Conservation (phyloP, 2,113 vertebrate species). For the Spilogale gracilis region DNA sequence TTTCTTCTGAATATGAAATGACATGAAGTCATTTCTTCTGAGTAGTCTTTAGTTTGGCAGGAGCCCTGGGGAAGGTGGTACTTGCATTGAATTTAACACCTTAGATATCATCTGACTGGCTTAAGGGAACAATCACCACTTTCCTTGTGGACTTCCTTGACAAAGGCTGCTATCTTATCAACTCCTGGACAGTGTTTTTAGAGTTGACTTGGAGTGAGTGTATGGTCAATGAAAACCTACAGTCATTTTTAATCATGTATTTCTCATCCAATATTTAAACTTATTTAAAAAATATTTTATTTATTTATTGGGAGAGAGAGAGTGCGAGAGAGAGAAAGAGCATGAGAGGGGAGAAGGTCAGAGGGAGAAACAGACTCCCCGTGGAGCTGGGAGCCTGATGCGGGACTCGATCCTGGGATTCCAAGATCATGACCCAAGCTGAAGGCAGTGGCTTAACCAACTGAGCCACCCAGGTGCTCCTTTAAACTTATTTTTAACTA, state of each 20-base stretch:
- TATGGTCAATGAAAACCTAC: background rate
- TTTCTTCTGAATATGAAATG: background rate
- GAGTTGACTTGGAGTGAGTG: background rate
- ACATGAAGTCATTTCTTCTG: slow-evolving; percentile 20
- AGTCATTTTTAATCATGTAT: background rate
- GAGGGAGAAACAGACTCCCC: too few relatives aligned
- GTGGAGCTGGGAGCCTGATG: too few relatives aligned
- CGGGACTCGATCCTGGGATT: too few relatives aligned
- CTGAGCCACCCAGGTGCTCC: too few relatives aligned
- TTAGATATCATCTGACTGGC: background rate
- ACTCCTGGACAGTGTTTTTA: background rate
- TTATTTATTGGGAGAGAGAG: too few relatives aligned
- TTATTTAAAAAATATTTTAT: background rate
- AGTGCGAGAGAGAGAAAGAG: too few relatives aligned
- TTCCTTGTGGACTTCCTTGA: background rate
- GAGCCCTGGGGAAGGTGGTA: background rate
- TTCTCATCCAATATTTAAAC: background rate
- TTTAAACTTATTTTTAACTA: background rate
- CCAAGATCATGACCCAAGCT: too few relatives aligned
- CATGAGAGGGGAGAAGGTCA: too few relatives aligned
- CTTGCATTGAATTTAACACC: background rate
- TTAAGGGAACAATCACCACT: background rate
- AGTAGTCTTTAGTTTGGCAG: background rate
- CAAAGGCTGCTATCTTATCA: background rate
- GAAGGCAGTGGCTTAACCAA: too few relatives aligned